A percentile compares a stretch with the other conserved stretches of the same genome.
These are phyloP conservation scores for Ephydatia muelleri DNA, from an alignment of 37 sponge, comb jelly and placozoan genomes.

Conservation along the genomic window DNA sequence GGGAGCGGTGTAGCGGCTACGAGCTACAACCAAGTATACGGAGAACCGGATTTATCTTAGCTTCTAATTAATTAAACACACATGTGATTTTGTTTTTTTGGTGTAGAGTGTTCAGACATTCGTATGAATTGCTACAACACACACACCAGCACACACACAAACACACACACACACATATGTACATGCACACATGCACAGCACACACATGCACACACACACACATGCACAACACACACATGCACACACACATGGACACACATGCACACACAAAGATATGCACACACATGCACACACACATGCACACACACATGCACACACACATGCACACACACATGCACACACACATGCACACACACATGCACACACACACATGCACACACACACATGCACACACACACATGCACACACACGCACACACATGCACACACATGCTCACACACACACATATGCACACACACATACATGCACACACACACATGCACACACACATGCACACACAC, in stretches of 20 bases:
- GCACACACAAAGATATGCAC: background rate
- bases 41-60: too few relatives aligned
- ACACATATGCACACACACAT: background rate
- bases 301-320: background rate
- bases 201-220: background rate
- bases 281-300: background rate
- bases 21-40: too few relatives aligned
- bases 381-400: background rate
- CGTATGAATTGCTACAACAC: too few relatives aligned
- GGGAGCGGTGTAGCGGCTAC: too few relatives aligned
- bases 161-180: background rate
- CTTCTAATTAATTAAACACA: too few relatives aligned
- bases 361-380: background rate
- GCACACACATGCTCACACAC: conserved; percentile 18
- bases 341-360: background rate
- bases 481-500: background rate
- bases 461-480: background rate
- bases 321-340: background rate
- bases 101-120: background rate
- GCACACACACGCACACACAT: background rate
- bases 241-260: background rate
- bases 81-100: too few relatives aligned
- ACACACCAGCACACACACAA: background rate
- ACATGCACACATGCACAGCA: background rate
- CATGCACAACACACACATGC: background rate